Base-by-base conservation (phyloP, 2,888 invertebrate species). In the Listrodromus nycthemerus region DNA sequence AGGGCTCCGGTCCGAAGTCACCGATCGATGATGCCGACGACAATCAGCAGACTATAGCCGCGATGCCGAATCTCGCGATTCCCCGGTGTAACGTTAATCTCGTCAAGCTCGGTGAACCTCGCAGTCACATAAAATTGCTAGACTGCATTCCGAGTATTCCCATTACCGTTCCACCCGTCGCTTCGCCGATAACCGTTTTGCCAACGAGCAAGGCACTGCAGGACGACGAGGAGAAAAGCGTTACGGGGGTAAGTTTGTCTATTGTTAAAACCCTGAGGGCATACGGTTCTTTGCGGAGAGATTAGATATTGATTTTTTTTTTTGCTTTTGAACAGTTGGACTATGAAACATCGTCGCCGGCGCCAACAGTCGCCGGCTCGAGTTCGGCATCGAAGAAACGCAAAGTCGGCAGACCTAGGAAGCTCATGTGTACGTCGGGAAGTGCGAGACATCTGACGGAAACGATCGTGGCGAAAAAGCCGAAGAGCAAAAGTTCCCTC, bases 391-490 rank as follows among this genome's bases (percentile, higher is more conserved):
- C 96, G 0, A 96, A 97, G 89, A 97, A 97, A 91, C 95, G 97
- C 10, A 97, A 97, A 94, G 97, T 97, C 0, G 97, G 97, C 0
- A 94, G 97, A 86, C 97, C 97, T 0, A 96, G 96, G 86, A 97
- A 97, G 90, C 94, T 96, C 13, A 95, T 95, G 76, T 93, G 94
- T n/a, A 90, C 94, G 16, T 94, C 94, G 0, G 94, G 94, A 52
- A 95, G 95, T 80, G 95, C 94, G 4, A 95, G 95, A 85, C 95
- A 93, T 24, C 90, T 95, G 0, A 97, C 97, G 0, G 97, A 97
- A 93, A 97, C 97, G 0, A 97, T 97, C 73, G 97, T 97, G 0
- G 96, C 97, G 2, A 97, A 97, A 91, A 97, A 97, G 91, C 96
- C 96, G 0, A 96, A 96, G 90, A 95, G 95, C n/a, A 95, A 96